phyloP scores from a whole-genome alignment of 1,140 invertebrate genomes.

The Drosophila arizonae region DNA sequence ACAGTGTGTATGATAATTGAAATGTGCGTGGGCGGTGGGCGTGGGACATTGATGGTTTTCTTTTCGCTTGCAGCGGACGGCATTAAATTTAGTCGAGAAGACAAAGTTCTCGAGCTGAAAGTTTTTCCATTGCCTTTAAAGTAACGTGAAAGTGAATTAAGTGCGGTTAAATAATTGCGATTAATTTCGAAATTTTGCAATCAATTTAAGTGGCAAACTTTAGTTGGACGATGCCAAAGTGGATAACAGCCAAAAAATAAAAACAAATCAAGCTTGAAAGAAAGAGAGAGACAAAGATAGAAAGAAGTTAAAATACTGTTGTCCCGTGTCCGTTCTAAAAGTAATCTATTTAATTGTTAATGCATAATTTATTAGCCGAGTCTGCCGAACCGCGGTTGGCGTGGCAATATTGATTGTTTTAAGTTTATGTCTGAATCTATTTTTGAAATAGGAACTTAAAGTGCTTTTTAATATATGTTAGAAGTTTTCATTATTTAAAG shows the following conservation, averaged over 20 bases:
- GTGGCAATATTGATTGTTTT: too few relatives aligned
- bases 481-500: too few relatives aligned
- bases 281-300: too few relatives aligned
- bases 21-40: constrained; percentile 25
- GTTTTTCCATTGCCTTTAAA: constrained; percentile 14
- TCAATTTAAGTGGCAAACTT: constrained; percentile 26
- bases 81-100: constrained; percentile 4
- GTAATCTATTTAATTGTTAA: background rate
- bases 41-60: constrained; percentile 2
- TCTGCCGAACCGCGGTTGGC: too few relatives aligned
- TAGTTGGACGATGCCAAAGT: constrained; percentile 3
- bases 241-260: background rate
- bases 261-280: constrained; percentile 8
- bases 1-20: constrained; percentile 49
- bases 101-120: constrained; percentile 36
- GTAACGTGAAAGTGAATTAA: constrained; percentile 14
- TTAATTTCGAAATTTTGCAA: constrained; percentile 34
- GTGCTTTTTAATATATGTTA: too few relatives aligned
- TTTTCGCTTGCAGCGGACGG: background rate
- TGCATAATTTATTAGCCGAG: background rate
- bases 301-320: background rate
- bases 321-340: background rate
- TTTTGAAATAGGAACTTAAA: too few relatives aligned
- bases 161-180: constrained; percentile 31
- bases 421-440: too few relatives aligned